Conservation (phyloP, 2,113 vertebrate genomes). For the Haliaeetus leucogaster region DNA sequence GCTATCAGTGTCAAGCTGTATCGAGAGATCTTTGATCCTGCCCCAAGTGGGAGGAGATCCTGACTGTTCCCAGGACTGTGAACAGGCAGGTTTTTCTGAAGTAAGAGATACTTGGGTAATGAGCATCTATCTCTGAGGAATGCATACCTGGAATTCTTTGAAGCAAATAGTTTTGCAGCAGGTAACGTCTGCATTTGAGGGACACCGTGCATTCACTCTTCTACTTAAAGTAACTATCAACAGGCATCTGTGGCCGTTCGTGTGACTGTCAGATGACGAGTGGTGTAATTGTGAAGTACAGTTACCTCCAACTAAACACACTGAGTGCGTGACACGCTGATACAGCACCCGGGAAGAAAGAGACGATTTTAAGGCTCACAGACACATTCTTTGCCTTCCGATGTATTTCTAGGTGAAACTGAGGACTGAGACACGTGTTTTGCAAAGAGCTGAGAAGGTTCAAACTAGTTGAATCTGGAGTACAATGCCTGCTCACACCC, state of each 20-base stretch:
- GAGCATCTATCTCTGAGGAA: not conserved
- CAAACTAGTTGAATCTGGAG: not conserved
- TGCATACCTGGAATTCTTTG: not conserved
- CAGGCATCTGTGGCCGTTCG: not conserved
- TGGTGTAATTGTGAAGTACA: not conserved
- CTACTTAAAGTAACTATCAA: not conserved
- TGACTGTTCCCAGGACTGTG: not conserved
- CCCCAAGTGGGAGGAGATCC: not conserved
- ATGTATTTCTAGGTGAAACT: not conserved
- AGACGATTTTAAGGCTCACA: not conserved
- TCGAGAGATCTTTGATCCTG: not conserved
- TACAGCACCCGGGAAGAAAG: not conserved
- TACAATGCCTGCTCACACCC: not conserved
- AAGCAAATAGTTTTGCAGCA: not conserved
- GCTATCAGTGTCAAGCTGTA: not conserved
- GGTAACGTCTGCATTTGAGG: not conserved
- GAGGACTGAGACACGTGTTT: rapidly evolving
- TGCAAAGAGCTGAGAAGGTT: not conserved
- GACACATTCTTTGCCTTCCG: not conserved
- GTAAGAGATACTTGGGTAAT: not conserved
- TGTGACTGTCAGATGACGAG: not conserved
- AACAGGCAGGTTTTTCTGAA: not conserved
- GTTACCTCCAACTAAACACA: not conserved
- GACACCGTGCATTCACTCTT: not conserved
- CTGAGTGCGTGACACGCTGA: rapidly evolving